phyloP scores from a whole-genome alignment of 1,140 invertebrate genomes.

The Trichonephila clavipes region DNA sequence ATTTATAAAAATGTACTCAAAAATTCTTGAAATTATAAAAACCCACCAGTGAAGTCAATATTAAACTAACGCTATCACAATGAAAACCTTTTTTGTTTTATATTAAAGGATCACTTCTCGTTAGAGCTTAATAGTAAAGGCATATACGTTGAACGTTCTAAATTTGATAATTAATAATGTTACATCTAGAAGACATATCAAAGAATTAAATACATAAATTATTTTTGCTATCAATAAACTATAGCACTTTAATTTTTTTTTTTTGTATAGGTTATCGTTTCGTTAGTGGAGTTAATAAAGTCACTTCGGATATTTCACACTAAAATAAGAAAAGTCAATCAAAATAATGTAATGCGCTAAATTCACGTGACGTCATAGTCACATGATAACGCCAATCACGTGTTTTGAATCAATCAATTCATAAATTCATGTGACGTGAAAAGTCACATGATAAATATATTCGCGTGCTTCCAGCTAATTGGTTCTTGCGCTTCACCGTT shows the following conservation, averaged over 20 bases:
- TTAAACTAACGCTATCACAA: slow-evolving; percentile 36
- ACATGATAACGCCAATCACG: too few relatives aligned
- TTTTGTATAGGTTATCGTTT: not conserved
- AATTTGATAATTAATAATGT: not conserved
- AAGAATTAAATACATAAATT: not conserved
- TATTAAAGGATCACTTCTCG: slow-evolving; percentile 25
- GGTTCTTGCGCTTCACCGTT: too few relatives aligned
- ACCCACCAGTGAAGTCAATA: slow-evolving; percentile 15
- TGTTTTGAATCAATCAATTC: too few relatives aligned
- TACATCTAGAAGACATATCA: not conserved
- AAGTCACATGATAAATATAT: too few relatives aligned
- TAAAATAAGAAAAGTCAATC: not conserved
- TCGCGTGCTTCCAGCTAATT: too few relatives aligned
- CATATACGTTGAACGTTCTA: slow-evolving; percentile 17
- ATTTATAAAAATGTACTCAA: too few relatives aligned
- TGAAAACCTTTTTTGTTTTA: not conserved
- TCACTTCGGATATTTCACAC: not conserved
- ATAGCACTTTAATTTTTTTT: not conserved
- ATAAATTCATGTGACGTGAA: too few relatives aligned
- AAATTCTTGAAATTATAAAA: too few relatives aligned
- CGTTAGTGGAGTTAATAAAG: not conserved
- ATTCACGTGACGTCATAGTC: too few relatives aligned
- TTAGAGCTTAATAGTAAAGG: slow-evolving; percentile 24
- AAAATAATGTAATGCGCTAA: not conserved
- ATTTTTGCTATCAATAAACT: not conserved